Percentiles rank a stretch among this genome's conserved stretches.
These are phyloP conservation scores for Fistularia tabacaria DNA, from an alignment of 2,797 vertebrate species.

Conservation along the genomic window DNA sequence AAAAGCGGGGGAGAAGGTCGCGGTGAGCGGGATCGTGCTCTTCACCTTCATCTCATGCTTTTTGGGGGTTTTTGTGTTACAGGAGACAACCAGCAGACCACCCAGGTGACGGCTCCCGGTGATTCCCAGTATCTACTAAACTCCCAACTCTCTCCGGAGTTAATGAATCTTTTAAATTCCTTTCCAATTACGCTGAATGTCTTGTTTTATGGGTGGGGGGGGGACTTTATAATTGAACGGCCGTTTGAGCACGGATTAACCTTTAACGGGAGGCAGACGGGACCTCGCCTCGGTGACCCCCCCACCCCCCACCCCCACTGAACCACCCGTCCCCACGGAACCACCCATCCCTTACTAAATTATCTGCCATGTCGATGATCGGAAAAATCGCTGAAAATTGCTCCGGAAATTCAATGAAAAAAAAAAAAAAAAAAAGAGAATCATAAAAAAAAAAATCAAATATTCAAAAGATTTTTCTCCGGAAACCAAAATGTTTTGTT, in stretches of 20 bases:
- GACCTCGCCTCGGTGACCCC: conserved; percentile 49
- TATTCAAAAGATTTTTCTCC: too few relatives aligned
- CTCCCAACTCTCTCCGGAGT: too few relatives aligned
- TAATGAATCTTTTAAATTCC: conserved; percentile 52
- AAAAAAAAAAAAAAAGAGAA: too few relatives aligned
- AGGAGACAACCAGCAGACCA: too few relatives aligned
- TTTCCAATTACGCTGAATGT: conserved; percentile 54
- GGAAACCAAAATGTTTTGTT: too few relatives aligned
- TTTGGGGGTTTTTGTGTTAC: not conserved
- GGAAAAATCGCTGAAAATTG: too few relatives aligned
- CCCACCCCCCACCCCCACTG: conserved; percentile 31
- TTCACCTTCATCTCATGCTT: not conserved
- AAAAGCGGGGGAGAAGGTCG: not conserved
- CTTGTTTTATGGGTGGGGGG: conserved; percentile 53
- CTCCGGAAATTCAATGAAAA: too few relatives aligned
- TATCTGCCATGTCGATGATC: conserved; percentile 51
- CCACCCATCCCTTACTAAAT: conserved; percentile 37
- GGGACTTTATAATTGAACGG: conserved; percentile 58
- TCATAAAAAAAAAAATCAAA: too few relatives aligned
- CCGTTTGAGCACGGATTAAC: conserved; percentile 64
- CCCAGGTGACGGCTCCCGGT: too few relatives aligned
- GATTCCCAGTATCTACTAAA: too few relatives aligned
- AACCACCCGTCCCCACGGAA: too few relatives aligned
- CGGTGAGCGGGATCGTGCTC: not conserved
- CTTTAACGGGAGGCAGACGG: conserved; percentile 53